Conservation (phyloP, 2,113 vertebrate species). For the Cheirogaleus medius region DNA sequence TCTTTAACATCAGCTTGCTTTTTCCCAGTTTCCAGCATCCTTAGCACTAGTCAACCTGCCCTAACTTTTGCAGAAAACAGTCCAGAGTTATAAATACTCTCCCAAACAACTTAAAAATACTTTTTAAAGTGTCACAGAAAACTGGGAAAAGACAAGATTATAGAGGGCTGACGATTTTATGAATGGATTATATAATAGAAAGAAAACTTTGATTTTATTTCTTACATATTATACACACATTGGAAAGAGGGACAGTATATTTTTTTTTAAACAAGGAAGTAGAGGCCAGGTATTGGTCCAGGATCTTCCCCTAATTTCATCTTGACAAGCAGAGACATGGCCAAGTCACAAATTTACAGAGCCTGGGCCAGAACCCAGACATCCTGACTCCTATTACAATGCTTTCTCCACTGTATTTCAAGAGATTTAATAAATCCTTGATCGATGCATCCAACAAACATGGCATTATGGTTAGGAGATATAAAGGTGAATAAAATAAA, state of each 20-base stretch:
- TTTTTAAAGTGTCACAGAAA: constrained; percentile 41
- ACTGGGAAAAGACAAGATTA: background rate
- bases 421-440: constrained; percentile 15
- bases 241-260: background rate
- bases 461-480: background rate
- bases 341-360: background rate
- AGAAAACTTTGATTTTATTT: constrained; percentile 34
- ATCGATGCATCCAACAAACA: background rate
- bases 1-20: constrained; percentile 2
- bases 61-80: background rate
- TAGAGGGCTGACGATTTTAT: constrained; percentile 5
- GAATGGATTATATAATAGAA: background rate
- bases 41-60: background rate
- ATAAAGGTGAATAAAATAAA: background rate
- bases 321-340: constrained; percentile 29
- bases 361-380: background rate
- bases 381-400: background rate
- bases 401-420: background rate
- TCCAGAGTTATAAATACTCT: background rate
- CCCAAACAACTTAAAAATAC: background rate
- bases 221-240: background rate
- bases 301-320: constrained; percentile 27
- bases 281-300: background rate
- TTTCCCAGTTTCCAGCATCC: background rate
- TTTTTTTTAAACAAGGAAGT: constrained; percentile 38